phyloP scores from a whole-genome alignment of 2,888 invertebrate genomes.

The Isoperla grammatica region DNA sequence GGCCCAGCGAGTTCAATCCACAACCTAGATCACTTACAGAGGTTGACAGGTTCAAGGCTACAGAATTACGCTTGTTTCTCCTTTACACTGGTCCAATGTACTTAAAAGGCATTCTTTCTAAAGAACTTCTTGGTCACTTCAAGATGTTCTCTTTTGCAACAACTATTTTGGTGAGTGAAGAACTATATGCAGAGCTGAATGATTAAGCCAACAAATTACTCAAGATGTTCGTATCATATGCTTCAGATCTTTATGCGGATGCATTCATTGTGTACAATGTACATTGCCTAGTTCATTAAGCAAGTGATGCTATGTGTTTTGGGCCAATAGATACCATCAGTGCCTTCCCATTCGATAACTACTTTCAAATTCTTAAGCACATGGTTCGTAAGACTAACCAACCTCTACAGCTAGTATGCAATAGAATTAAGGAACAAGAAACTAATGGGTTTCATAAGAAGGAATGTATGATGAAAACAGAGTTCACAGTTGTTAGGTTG shows the following conservation, averaged over 20 bases:
- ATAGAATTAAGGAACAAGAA: background rate
- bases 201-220: background rate
- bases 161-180: background rate
- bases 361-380: background rate
- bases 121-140: background rate
- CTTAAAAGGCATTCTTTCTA: background rate
- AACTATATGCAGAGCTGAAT: background rate
- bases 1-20: background rate
- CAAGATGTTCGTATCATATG: background rate
- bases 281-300: background rate
- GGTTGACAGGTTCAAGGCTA: background rate
- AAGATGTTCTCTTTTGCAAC: background rate
- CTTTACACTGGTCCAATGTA: background rate
- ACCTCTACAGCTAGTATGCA: background rate
- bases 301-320: background rate
- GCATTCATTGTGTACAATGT: background rate
- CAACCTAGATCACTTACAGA: background rate
- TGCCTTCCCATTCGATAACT: conserved; percentile 2
- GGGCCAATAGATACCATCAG: background rate
- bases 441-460: too few relatives aligned
- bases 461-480: too few relatives aligned
- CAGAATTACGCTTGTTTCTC: background rate
- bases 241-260: background rate
- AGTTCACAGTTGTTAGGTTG: too few relatives aligned
- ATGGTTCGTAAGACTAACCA: background rate